Evolutionary conservation across 2,888 invertebrate genomes (phyloP).

Genomic region (Steinernema carpocapsae): DNA sequence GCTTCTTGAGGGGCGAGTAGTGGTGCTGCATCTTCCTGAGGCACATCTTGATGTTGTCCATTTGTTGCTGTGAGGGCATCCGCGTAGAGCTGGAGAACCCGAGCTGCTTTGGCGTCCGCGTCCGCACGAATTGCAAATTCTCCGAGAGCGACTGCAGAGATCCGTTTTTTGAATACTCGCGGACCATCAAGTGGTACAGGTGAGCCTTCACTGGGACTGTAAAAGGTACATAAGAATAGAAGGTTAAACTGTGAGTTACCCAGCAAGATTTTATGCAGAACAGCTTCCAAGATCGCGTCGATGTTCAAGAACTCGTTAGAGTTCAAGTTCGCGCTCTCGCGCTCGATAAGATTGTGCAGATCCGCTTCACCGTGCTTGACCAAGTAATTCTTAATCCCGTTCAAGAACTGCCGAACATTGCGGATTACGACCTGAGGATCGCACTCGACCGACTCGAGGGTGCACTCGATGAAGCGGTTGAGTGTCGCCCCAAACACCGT

Average conservation of each 20-base stretch:
- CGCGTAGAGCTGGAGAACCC: constrained; percentile 69
- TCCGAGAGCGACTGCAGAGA: constrained; percentile 70
- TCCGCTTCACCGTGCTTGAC: constrained; percentile 91
- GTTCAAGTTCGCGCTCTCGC: constrained; percentile 82
- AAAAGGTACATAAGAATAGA: constrained; percentile 39
- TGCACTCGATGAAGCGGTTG: constrained; percentile 62
- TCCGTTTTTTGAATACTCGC: constrained; percentile 69
- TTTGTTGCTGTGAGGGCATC: constrained; percentile 42
- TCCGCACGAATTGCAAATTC: constrained; percentile 71
- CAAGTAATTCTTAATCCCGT: constrained; percentile 95
- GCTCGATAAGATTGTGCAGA: constrained; percentile 87
- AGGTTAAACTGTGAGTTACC: constrained; percentile 48
- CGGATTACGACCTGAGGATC: constrained; percentile 63
- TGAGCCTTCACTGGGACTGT: constrained; percentile 69
- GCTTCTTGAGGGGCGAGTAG: constrained; percentile 88
- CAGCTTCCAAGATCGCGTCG: constrained; percentile 91
- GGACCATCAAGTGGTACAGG: constrained; percentile 69
- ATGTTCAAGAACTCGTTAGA: constrained; percentile 90
- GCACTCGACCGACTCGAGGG: constrained; percentile 60
- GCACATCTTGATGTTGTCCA: constrained; percentile 71
- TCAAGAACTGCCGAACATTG: constrained; percentile 79
- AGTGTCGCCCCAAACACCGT: constrained; percentile 60
- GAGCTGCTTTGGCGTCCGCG: constrained; percentile 71
- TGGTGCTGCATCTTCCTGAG: constrained; percentile 85
- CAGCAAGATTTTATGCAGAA: constrained; percentile 89